Conservation (phyloP, 2,888 invertebrate genomes). For the Aphrophora alni region DNA sequence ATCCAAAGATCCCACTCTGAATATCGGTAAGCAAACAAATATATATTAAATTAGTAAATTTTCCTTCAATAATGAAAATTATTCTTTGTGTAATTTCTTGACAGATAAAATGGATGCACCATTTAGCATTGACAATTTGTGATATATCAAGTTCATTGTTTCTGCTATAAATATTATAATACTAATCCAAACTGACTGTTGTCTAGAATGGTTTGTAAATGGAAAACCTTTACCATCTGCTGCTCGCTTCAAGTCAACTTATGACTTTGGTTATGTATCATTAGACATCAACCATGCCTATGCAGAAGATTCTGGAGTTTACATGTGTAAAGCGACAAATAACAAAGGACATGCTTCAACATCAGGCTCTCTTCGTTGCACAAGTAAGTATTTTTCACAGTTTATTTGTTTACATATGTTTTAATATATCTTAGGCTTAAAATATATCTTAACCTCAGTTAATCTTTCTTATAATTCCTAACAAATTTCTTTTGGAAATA, state of each 20-base stretch:
- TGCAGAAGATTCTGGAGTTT: constrained; percentile 91
- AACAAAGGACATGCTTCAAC: constrained; percentile 89
- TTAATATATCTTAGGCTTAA: too few relatives aligned
- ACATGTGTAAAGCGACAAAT: constrained; percentile 89
- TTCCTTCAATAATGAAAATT: not conserved
- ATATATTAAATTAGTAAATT: not conserved
- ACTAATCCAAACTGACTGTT: not conserved
- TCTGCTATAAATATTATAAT: not conserved
- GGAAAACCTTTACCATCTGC: constrained; percentile 88
- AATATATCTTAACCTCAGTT: too few relatives aligned
- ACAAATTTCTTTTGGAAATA: too few relatives aligned
- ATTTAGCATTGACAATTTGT: too few relatives aligned
- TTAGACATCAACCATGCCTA: constrained; percentile 88
- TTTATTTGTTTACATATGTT: not conserved
- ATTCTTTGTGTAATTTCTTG: constrained; percentile 1
- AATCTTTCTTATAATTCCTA: too few relatives aligned
- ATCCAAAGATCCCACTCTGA: constrained; percentile 87
- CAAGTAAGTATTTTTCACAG: constrained; percentile 65
- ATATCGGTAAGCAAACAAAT: constrained; percentile 61
- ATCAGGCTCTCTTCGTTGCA: constrained; percentile 86
- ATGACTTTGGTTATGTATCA: constrained; percentile 96
- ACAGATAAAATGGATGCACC: too few relatives aligned
- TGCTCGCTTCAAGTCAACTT: constrained; percentile 88
- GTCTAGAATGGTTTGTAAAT: constrained; percentile 91
- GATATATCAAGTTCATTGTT: too few relatives aligned